Base-by-base conservation (phyloP, 2,113 vertebrate species). In the Gymnobelideus leadbeateri region DNA sequence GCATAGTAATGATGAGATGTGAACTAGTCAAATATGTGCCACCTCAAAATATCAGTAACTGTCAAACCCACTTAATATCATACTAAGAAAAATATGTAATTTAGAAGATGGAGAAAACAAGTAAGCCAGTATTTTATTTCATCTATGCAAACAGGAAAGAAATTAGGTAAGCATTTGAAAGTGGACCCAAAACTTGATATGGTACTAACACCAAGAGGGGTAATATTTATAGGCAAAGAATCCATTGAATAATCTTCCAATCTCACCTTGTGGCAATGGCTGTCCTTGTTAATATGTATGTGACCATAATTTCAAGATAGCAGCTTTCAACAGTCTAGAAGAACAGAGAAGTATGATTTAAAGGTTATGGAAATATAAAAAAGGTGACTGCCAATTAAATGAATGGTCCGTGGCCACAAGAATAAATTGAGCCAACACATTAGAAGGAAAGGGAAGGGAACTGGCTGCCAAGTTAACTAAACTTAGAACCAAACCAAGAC, bases 311-410 rank as follows among this genome's bases (percentile, higher is more conserved):
- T 47, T 43, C 52, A 51, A 16, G 51, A 95, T 93, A 26, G 2
- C 19, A 23, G 8, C 47, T 8, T 51, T 94, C 57, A 89, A 26
- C 16, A 49, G 43, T 61, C 54, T 47, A 12, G 49, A 26, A 68
- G 4, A 0, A n/a, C 37, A 68, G 14, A 21, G 37, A 95, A 93
- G 51, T 1, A 51, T 55, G 14, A 91, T 23, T 47, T 25, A 19
- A 91, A 7, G 61, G n/a, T 46, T 12, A 77, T 19, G n/a, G 37
- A 77, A 84, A 43, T 43, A 84, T 84, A 43, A 84, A 6, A 84
- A 84, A 84, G n/a, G 68, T 84, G 68, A 84, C 68, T 84, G 16
- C n/a, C n/a, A n/a, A 31, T 53, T 92, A 96, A 37, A 5, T 92
- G 21, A 16, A 0, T 49, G 50, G 1, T 52, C 3, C 92, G 19